Evolutionary conservation across 2,888 invertebrate genomes (phyloP).

Genomic region (Mamestra brassicae): DNA sequence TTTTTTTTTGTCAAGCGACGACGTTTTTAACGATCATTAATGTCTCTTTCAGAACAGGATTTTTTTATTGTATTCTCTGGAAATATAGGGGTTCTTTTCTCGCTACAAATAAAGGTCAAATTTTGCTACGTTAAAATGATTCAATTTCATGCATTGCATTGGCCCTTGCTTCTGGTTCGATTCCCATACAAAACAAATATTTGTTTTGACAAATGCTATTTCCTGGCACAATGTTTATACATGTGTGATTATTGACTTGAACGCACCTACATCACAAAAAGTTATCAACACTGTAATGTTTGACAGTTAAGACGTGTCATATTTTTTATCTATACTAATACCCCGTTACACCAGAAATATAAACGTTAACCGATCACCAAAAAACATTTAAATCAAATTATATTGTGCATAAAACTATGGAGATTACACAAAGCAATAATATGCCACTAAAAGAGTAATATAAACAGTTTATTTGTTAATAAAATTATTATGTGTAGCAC

Average conservation of each 20-base stretch:
- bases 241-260: not conserved
- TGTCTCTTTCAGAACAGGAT: too few species aligned
- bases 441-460: slow-evolving; percentile 56
- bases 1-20: too few species aligned
- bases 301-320: not conserved
- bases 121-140: not conserved
- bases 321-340: not conserved
- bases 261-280: not conserved
- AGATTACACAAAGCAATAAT: slow-evolving; percentile 57
- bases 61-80: too few species aligned
- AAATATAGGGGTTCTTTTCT: too few species aligned
- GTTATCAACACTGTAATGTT: not conserved
- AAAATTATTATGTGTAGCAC: slow-evolving; percentile 58
- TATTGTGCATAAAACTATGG: slow-evolving; percentile 56
- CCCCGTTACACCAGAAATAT: not conserved
- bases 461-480: slow-evolving; percentile 60
- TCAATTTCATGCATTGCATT: not conserved
- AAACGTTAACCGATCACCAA: slow-evolving; percentile 9
- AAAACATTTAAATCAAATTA: slow-evolving; percentile 54
- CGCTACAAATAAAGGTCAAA: not conserved
- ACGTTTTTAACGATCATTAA: too few species aligned
- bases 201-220: slow-evolving; percentile 8
- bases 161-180: not conserved
- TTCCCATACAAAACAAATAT: slow-evolving; percentile 20
- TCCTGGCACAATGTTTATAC: not conserved